These are phyloP conservation scores for Darevskia mixta DNA, from an alignment of 2,797 vertebrate genomes.

Conservation along the genomic window DNA sequence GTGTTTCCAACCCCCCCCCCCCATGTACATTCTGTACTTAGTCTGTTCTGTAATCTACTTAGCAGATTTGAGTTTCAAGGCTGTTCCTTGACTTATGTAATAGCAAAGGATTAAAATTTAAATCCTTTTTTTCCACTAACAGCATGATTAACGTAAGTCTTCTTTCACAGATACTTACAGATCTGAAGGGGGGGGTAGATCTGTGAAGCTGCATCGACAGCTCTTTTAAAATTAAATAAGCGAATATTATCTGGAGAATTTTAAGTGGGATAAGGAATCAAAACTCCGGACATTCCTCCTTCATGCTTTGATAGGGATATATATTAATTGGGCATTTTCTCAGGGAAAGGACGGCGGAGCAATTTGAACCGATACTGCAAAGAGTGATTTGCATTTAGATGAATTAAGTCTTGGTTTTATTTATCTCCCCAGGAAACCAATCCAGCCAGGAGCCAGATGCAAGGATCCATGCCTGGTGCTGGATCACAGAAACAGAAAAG, in stretches of 20 bases:
- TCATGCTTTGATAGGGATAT: slow-evolving; percentile 4
- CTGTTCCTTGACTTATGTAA: slow-evolving; percentile 2
- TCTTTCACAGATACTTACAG: neutral
- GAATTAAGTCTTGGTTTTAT: neutral
- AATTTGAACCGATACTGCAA: neutral
- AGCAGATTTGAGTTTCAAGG: slow-evolving; percentile 27
- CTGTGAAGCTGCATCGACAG: neutral
- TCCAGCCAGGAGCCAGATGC: too few species aligned
- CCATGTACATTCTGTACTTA: neutral
- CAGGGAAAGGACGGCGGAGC: neutral
- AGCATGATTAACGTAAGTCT: neutral
- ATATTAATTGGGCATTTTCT: neutral
- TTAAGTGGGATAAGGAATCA: slow-evolving; percentile 17
- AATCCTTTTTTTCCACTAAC: neutral
- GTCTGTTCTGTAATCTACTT: slow-evolving; percentile 16
- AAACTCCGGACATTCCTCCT: neutral
- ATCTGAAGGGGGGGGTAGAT: slow-evolving; percentile 31
- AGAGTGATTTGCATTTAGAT: slow-evolving; percentile 3
- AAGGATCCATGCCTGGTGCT: too few species aligned
- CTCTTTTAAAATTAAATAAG: slow-evolving; percentile 38
- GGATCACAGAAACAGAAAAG: too few species aligned
- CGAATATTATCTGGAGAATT: slow-evolving; percentile 17
- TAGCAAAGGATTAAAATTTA: slow-evolving; percentile 21
- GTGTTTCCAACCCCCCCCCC: too few species aligned
- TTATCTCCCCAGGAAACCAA: too few species aligned